Percentiles rank a stretch among this genome's conserved stretches.
Evolutionary conservation across 2,797 vertebrate genomes (phyloP).

Genomic region (Dallia pectoralis): DNA sequence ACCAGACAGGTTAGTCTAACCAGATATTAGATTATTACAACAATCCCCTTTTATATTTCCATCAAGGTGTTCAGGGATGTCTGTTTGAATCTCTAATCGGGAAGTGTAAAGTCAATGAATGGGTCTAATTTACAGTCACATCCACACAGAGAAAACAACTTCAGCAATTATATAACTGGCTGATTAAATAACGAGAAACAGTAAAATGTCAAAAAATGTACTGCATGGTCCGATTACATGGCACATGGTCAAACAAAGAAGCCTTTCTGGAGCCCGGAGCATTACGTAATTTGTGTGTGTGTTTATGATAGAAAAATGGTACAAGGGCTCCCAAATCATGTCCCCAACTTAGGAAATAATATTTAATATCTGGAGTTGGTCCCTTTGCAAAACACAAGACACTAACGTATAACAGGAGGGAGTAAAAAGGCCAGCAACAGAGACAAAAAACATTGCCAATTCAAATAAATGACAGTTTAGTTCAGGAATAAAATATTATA

Average conservation of each 20-base stretch:
- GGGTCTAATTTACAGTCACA: conserved; percentile 7
- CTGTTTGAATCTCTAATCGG: neutral
- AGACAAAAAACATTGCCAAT: neutral
- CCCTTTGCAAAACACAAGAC: conserved; percentile 30
- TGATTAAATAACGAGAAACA: neutral
- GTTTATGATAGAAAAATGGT: conserved; percentile 12
- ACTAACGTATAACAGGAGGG: conserved; percentile 9
- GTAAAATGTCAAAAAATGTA: conserved; percentile 28
- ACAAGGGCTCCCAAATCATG: conserved; percentile 31
- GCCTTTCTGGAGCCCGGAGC: too few species aligned
- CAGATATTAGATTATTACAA: neutral
- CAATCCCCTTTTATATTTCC: neutral
- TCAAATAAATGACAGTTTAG: neutral
- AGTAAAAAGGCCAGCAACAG: neutral
- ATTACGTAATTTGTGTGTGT: neutral
- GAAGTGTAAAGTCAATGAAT: neutral
- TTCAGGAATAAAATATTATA: neutral
- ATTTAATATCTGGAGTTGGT: conserved; percentile 43
- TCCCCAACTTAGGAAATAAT: conserved; percentile 29
- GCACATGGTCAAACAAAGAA: conserved; percentile 38
- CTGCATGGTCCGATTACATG: conserved; percentile 35
- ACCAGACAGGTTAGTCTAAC: neutral
- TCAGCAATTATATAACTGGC: neutral
- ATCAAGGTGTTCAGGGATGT: neutral
- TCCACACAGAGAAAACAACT: neutral